Evolutionary conservation across 2,797 vertebrate species (phyloP).

Genomic region (Clamator glandarius): DNA sequence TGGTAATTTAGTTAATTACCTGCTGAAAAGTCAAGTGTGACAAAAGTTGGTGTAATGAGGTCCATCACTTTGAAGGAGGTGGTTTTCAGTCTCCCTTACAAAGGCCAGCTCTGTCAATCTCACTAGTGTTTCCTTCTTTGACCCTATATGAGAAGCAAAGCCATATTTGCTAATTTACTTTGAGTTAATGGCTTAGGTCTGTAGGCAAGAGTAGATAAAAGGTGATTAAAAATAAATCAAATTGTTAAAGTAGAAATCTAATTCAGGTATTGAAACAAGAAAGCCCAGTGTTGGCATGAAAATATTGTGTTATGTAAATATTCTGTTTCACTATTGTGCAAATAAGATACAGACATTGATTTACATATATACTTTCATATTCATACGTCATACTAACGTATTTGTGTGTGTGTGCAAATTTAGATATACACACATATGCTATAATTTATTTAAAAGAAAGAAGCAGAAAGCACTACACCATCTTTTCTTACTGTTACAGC

Average conservation of each 20-base stretch:
- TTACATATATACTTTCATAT: background rate
- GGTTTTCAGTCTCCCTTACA: background rate
- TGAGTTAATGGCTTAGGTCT: constrained; percentile 27
- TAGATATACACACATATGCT: background rate
- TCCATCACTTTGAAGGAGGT: background rate
- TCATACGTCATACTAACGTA: background rate
- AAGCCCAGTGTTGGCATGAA: background rate
- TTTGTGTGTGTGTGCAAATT: background rate
- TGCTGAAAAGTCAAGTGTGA: background rate
- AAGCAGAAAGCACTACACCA: background rate
- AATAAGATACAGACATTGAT: background rate
- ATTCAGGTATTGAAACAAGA: background rate
- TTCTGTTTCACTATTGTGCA: background rate
- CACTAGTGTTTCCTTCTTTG: background rate
- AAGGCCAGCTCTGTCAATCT: background rate
- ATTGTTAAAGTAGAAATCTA: constrained; percentile 49
- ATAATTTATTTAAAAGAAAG: constrained; percentile 32
- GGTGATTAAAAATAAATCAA: background rate
- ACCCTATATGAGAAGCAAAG: constrained; percentile 14
- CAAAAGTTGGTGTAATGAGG: background rate
- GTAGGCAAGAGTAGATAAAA: constrained; percentile 15
- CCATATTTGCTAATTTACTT: constrained; percentile 24
- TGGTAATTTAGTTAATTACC: background rate
- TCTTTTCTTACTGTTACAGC: constrained; percentile 41
- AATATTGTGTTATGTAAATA: background rate